These are phyloP conservation scores for Sepiola atlantica DNA, from an alignment of 2,888 invertebrate genomes.

Conservation along the genomic window DNA sequence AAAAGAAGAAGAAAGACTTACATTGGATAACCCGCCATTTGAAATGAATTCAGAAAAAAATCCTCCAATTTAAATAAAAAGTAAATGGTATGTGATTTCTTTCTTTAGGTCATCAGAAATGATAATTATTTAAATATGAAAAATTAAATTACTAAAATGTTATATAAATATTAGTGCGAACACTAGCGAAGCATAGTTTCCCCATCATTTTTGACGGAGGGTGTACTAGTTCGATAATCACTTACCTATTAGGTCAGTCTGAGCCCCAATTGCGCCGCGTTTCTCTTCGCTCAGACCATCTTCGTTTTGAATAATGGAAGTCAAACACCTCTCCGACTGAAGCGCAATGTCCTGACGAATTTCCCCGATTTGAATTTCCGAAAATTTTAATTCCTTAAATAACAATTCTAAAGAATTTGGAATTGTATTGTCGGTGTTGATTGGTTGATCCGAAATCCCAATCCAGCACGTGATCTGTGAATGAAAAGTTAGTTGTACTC, in stretches of 20 bases:
- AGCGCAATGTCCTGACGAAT: constrained; percentile 49
- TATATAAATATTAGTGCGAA: too few species aligned
- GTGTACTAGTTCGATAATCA: too few species aligned
- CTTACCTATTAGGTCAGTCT: constrained; percentile 61
- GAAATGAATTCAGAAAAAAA: too few species aligned
- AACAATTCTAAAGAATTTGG: constrained; percentile 43
- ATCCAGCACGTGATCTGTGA: constrained; percentile 46
- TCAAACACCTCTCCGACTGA: constrained; percentile 53
- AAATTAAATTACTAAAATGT: too few species aligned
- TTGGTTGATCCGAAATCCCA: neutral
- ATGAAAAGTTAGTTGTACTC: neutral
- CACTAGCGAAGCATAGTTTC: too few species aligned
- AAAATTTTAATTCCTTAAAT: neutral
- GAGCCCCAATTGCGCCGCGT: constrained; percentile 54
- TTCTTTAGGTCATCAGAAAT: too few species aligned
- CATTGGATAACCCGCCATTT: too few species aligned
- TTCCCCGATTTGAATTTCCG: neutral
- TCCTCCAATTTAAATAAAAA: too few species aligned
- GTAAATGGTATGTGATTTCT: too few species aligned
- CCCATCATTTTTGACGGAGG: too few species aligned
- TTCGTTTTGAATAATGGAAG: constrained; percentile 54
- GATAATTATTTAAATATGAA: too few species aligned
- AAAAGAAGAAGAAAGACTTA: too few species aligned
- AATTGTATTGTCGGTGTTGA: constrained; percentile 48
- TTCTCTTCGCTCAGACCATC: constrained; percentile 50